Base-by-base conservation (phyloP, 2,797 vertebrate species). In the Hyperoplus lanceolatus region DNA sequence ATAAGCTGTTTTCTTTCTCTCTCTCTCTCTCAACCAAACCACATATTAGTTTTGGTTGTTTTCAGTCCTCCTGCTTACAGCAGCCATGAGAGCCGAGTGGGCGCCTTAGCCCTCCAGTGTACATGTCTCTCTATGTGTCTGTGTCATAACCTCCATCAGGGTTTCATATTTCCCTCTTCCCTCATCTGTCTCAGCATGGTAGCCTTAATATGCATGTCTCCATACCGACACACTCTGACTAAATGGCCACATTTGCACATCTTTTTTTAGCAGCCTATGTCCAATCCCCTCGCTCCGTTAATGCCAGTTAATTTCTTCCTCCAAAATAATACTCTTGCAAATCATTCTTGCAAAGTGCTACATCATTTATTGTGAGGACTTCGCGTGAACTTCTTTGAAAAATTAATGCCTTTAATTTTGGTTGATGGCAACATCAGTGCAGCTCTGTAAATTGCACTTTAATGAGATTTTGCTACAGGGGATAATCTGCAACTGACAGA, bases 381-480 rank as follows among this genome's bases (percentile, higher is more conserved):
- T 98, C 92, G 95, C 29, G 96, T 97, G 96, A 99, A 98, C 96
- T 98, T 96, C 91, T 90, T 89, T 98, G 97, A 99, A 98, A 99
- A 99, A 99, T 99, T 97, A 99, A 99, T 98, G 97, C 97, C 96
- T 98, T 99, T 99, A 99, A 99, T 99, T 99, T 99, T 98, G 96
- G 96, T 99, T 99, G 98, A 99, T 99, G 98, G 97, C 97, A 98
- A 97, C 97, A 99, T 99, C 98, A 99, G 97, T 95, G 95, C 95
- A 96, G 97, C 97, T 98, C 97, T 96, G 97, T 99, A 99, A 99
- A 99, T 99, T 99, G 98, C 97, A 97, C 96, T 99, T 99, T 99
- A 99, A 99, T 99, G 98, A 99, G 97, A 98, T 99, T 99, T 99
- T 99, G 98, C 98, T 99, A 99, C 98, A 98, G 98, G 98, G 98